phyloP scores from a whole-genome alignment of 2,797 vertebrate species.

The Anabacerthia variegaticeps region DNA sequence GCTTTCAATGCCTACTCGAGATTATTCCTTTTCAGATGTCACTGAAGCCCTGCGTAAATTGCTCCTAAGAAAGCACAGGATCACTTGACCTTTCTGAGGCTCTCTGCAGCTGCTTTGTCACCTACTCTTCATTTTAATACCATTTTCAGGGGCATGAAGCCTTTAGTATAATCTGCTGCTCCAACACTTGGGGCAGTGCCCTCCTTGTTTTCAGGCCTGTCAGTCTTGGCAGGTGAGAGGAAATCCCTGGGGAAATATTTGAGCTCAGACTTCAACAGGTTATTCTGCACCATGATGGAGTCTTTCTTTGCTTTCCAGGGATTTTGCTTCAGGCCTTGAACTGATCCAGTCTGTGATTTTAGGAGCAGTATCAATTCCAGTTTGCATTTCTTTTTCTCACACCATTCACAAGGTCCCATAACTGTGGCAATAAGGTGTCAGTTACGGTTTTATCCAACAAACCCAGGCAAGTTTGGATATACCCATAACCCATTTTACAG shows the following conservation, averaged over 20 bases:
- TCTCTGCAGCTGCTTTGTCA: neutral
- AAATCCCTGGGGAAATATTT: neutral
- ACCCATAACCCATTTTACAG: neutral
- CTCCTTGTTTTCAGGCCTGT: neutral
- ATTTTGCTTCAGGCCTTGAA: neutral
- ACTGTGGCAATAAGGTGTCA: neutral
- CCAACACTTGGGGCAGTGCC: neutral
- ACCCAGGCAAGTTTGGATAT: neutral
- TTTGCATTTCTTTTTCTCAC: neutral
- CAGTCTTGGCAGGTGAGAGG: neutral
- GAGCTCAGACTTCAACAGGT: neutral
- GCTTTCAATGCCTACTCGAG: neutral
- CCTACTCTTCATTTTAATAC: neutral
- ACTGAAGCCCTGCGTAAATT: neutral
- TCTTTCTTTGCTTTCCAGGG: neutral
- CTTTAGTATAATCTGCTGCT: neutral
- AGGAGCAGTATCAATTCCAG: neutral
- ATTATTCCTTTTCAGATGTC: neutral
- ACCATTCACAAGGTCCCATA: neutral
- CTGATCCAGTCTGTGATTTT: neutral
- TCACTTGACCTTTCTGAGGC: constrained; percentile 7
- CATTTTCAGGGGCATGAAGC: neutral
- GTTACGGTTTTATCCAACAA: neutral
- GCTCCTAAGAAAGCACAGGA: neutral
- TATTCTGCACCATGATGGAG: neutral